These are phyloP conservation scores for Taphrorychus bicolor DNA, from an alignment of 2,888 invertebrate species.

Conservation along the genomic window DNA sequence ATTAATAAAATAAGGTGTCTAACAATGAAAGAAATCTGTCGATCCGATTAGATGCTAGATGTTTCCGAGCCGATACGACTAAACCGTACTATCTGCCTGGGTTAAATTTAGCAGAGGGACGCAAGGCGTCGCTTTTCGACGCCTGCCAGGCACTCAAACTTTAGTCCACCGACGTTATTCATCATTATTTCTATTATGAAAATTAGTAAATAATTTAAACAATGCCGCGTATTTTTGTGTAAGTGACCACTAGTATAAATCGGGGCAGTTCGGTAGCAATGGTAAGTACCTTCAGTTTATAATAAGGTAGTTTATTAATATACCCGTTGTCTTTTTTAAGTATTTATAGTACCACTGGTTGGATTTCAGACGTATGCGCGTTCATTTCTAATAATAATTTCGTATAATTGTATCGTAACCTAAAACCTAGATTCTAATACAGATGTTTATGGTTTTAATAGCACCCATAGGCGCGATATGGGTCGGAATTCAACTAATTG, in stretches of 20 bases:
- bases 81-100: conserved; percentile 29
- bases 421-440: conserved; percentile 7
- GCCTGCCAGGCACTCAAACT: conserved; percentile 1
- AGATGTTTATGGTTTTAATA: not conserved
- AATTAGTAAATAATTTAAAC: not conserved
- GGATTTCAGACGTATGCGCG: not conserved
- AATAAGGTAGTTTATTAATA: no score
- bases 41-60: not conserved
- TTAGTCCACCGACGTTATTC: conserved; percentile 8
- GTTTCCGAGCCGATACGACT: conserved; percentile 7
- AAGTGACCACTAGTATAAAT: not conserved
- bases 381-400: conserved; percentile 24
- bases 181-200: conserved; percentile 1
- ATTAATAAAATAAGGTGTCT: no score
- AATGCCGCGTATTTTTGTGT: not conserved
- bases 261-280: no score
- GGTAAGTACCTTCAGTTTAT: not conserved
- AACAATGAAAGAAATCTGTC: no score
- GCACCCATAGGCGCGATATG: not conserved
- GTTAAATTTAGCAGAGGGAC: conserved; percentile 38
- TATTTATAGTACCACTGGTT: not conserved
- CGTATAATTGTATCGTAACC: conserved; percentile 15
- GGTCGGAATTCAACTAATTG: no score
- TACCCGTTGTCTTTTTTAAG: not conserved
- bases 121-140: conserved; percentile 33